These are phyloP conservation scores for Plestiodon gilberti DNA, from an alignment of 2,113 vertebrate species.

Conservation along the genomic window DNA sequence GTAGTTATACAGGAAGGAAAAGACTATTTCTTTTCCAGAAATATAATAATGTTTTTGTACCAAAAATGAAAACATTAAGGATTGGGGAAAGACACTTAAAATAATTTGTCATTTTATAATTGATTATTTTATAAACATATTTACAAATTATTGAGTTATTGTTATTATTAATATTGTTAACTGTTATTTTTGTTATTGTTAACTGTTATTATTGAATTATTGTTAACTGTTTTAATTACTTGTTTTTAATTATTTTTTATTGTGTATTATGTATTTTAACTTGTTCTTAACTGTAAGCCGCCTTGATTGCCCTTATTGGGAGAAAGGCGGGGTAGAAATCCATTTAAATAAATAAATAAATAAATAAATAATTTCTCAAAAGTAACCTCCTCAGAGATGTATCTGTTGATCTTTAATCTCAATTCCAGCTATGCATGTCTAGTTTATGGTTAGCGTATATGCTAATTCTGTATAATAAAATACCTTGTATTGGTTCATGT, in stretches of 20 bases:
- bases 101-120: not conserved
- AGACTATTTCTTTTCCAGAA: not conserved
- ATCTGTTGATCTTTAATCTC: not conserved
- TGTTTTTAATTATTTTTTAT: too few relatives aligned
- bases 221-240: too few relatives aligned
- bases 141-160: not conserved
- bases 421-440: not conserved
- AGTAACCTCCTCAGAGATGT: too few relatives aligned
- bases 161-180: not conserved
- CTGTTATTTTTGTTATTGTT: not conserved
- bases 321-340: too few relatives aligned
- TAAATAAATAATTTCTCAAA: too few relatives aligned
- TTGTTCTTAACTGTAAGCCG: too few relatives aligned
- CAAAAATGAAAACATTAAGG: not conserved
- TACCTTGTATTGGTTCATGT: not conserved
- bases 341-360: too few relatives aligned
- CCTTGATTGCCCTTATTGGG: too few relatives aligned
- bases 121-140: too few relatives aligned
- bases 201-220: too few relatives aligned
- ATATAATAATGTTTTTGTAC: not conserved
- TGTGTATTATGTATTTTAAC: too few relatives aligned
- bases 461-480: not conserved
- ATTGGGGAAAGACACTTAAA: slow-evolving; percentile 19
- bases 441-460: not conserved
- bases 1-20: slow-evolving; percentile 76